Conservation (phyloP, 2,113 vertebrate genomes). For the Corythaeola cristata region DNA sequence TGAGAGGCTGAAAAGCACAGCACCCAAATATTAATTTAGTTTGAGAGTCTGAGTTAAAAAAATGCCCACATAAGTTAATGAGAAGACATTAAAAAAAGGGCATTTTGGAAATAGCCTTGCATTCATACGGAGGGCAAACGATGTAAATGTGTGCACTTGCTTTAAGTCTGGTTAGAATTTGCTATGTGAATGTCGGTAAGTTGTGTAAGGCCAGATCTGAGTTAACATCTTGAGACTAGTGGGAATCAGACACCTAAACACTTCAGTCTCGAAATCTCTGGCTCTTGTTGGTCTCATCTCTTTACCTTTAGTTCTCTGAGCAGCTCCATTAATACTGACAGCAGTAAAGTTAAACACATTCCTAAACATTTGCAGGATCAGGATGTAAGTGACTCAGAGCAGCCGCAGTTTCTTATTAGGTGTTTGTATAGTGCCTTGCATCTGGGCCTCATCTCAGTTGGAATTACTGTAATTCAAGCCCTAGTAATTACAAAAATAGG, state of each 20-base stretch:
- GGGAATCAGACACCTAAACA: conserved; percentile 31
- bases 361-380: conserved; percentile 25
- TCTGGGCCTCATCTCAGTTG: conserved; percentile 1
- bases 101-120: background rate
- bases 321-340: conserved; percentile 28
- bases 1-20: background rate
- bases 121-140: background rate
- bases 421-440: background rate
- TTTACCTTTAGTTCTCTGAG: conserved; percentile 5
- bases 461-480: conserved; percentile 33
- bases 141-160: background rate
- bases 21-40: background rate
- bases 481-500: conserved; percentile 28
- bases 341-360: conserved; percentile 19
- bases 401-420: background rate
- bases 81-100: background rate
- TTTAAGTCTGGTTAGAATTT: conserved; percentile 11
- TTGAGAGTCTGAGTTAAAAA: background rate
- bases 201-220: background rate
- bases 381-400: background rate
- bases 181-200: background rate
- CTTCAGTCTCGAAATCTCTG: background rate
- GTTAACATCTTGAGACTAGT: background rate
- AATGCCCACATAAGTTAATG: background rate
- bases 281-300: conserved; percentile 6